Evolutionary conservation across 2,113 vertebrate species (phyloP).

Genomic region (Pygoscelis antarcticus): DNA sequence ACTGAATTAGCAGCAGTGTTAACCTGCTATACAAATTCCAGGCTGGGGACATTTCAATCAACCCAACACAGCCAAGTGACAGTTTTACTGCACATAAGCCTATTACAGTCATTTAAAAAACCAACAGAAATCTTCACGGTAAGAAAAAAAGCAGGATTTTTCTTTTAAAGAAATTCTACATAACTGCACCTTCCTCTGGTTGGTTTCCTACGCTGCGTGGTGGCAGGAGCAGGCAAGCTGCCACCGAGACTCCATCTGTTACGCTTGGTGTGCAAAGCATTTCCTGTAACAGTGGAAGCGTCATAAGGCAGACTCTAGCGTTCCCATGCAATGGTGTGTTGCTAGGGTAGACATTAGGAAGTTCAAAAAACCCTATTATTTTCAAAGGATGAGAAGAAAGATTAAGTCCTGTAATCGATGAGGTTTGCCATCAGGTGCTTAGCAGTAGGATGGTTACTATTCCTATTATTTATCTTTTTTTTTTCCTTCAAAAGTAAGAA

Average conservation of each 20-base stretch:
- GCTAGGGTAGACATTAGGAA: background rate
- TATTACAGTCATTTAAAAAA: background rate
- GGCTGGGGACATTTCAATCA: background rate
- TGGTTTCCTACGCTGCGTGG: background rate
- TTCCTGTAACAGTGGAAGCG: slow-evolving; percentile 49
- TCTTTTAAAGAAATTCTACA: background rate
- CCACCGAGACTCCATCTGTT: slow-evolving; percentile 60
- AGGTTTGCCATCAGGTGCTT: background rate
- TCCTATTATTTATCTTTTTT: background rate
- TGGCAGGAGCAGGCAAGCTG: slow-evolving; percentile 4
- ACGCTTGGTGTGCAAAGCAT: slow-evolving; percentile 55
- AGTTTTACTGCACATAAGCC: background rate
- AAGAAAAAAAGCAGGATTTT: background rate
- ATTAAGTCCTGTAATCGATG: background rate
- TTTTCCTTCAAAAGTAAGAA: background rate
- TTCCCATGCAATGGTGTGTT: background rate
- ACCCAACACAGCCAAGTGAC: background rate
- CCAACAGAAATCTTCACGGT: background rate
- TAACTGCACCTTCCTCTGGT: background rate
- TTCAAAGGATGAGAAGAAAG: background rate
- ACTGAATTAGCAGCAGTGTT: background rate
- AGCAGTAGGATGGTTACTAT: background rate
- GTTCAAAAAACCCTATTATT: background rate
- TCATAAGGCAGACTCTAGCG: slow-evolving; percentile 25
- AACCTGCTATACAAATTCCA: background rate